phyloP scores from a whole-genome alignment of 2,113 vertebrate genomes.

The Ceuthmochares aereus region DNA sequence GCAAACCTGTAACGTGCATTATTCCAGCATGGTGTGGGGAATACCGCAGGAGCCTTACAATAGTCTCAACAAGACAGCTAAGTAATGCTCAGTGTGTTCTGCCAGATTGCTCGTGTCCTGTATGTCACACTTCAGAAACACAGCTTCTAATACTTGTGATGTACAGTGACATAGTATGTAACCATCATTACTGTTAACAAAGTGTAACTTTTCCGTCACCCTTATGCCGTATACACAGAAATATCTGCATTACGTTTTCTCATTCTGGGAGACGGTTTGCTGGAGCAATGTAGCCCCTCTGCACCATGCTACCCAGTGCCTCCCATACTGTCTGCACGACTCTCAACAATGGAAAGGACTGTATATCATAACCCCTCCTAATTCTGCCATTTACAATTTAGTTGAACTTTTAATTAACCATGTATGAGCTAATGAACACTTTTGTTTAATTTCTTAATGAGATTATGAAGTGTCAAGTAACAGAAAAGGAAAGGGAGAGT shows the following conservation, averaged over 20 bases:
- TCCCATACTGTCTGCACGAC: not conserved
- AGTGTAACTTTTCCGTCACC: not conserved
- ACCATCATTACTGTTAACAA: not conserved
- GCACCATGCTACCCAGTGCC: not conserved
- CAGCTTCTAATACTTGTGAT: not conserved
- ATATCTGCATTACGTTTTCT: not conserved
- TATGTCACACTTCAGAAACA: not conserved
- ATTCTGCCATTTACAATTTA: not conserved
- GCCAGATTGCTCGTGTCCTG: not conserved
- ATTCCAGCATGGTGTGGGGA: not conserved
- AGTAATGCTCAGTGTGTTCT: not conserved
- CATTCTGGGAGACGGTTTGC: not conserved
- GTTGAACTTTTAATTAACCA: not conserved
- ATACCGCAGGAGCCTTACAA: not conserved
- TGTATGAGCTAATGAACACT: not conserved
- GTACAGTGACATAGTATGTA: not conserved
- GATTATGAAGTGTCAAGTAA: not conserved
- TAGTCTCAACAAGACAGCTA: not conserved
- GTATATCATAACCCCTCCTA: fast-evolving
- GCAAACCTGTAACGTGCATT: not conserved
- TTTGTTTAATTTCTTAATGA: not conserved
- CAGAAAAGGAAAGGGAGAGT: not conserved
- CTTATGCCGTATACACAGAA: not conserved
- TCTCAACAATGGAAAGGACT: not conserved
- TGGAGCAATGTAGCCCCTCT: not conserved